Conservation (phyloP, 2,888 invertebrate genomes). For the Pachycephus smyrnensis region DNA sequence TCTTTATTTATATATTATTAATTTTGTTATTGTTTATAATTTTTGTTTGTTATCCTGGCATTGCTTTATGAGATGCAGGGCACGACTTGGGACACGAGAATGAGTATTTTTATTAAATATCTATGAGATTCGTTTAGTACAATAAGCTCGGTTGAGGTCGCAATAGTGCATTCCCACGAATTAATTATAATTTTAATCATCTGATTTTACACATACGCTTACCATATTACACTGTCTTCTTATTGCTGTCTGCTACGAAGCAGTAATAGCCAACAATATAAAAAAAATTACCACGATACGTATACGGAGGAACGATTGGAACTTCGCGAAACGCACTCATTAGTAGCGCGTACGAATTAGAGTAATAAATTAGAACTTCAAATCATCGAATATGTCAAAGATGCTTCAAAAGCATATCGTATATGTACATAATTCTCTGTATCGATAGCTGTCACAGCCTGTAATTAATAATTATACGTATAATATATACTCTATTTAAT, state of each 20-base stretch:
- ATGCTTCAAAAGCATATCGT: slow-evolving; percentile 10
- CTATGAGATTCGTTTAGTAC: not conserved
- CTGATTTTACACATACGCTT: not conserved
- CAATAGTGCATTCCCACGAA: not conserved
- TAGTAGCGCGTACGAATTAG: not conserved
- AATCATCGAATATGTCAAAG: slow-evolving; percentile 5
- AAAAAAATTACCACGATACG: not conserved
- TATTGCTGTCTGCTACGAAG: not conserved
- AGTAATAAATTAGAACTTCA: not conserved
- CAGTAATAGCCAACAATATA: not conserved
- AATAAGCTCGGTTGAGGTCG: not conserved
- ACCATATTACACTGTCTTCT: not conserved
- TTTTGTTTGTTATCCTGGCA: not conserved
- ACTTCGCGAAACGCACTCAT: not conserved
- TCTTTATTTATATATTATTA: not conserved
- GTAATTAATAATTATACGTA: slow-evolving; percentile 11
- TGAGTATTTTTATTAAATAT: not conserved
- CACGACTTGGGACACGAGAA: not conserved
- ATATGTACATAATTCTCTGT: slow-evolving; percentile 8
- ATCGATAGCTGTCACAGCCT: slow-evolving; percentile 12
- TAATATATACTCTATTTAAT: not conserved
- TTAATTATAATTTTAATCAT: not conserved
- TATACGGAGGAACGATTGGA: not conserved
- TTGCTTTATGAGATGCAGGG: not conserved
- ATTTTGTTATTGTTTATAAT: not conserved